Evolutionary conservation across 1,140 invertebrate genomes (phyloP), one percentile per base, ranked within the genome.

Genomic region (Sycophaga agraensis): DNA sequence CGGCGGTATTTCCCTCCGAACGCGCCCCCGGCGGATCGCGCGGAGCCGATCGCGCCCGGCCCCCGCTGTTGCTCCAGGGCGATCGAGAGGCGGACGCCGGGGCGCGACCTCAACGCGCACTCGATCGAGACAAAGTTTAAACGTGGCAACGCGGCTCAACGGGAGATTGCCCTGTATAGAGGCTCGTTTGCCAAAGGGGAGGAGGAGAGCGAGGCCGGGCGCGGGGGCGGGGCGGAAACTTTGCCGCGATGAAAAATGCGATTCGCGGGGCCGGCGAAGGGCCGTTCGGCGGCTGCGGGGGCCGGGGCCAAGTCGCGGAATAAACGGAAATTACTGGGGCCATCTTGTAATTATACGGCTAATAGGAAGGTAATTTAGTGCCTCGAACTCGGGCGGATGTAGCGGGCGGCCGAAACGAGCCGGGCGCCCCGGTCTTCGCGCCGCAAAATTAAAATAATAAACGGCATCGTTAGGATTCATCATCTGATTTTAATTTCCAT

Each of bases 401-500:
- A 39, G 58, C 28, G 19, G 24, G 34, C 17, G 43, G 67, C 56
- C 69, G 63, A 70, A 73, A 70, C 68, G 69, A 70, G 67, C 65
- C 68, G 70, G 68, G 68, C 64, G 61, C 34, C 6, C 35, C 68
- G 68, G 71, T 60, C 68, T 73, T 74, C 70, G 74, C 78, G 39
- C 51, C 40, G 77, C 73, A 81, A 80, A 80, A 81, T 81, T 81
- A 81, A 81, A 81, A 81, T 81, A 79, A 81, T 81, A 81, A 81
- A 81, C 79, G 77, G 79, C 79, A 81, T 80, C 79, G 78, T 81
- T 81, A 81, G 79, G 78, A 81, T 81, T 81, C 79, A 80, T 80
- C 78, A 81, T 81, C 78, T 79, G 79, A 81, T 81, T 81, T 80
- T 81, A 80, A 81, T 81, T 81, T 81, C 78, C 79, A 81, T 80